Evolutionary conservation across 2,888 invertebrate species (phyloP), one percentile per base, ranked within the genome.

Genomic region (Polietes domitor): DNA sequence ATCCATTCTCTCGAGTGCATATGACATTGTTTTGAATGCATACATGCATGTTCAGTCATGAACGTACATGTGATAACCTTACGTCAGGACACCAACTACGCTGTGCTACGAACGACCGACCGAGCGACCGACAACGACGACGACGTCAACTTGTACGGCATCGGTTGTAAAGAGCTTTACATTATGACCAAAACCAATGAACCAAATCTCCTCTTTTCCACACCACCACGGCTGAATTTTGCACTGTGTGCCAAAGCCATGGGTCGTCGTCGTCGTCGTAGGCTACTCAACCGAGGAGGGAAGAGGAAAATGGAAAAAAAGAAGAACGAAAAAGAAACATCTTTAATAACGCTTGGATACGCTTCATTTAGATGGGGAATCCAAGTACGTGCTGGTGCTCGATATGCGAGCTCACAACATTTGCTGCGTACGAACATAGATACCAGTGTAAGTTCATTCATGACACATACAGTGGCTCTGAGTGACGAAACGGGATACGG

Each of bases 111-210:
- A 19, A 21, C 19, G 21, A 17, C 15, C n/a, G 1, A 2, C 12
- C n/a, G 2, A 12, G 12, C 65, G 21, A 24, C 65, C 41, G 15
- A 7, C 2, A 58, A 58, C 41, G 72, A 5, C 41, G 72, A 79
- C 41, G 28, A 70, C 21, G 70, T 58, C 28, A 76, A 77, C 41
- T 50, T 68, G 68, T 47, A 47, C 24, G 70, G 61, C 32, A 77
- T 41, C 43, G 41, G 68, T 68, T 43, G 43, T 77, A 79, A 79
- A 83, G 50, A 76, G 26, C 26, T 83, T 72, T 61, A 68, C 63
- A 74, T 74, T 82, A 61, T 73, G 73, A 63, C 50, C 76, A 55
- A 76, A 80, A 37, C 70, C 83, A 80, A 83, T 79, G 79, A 83
- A 80, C 68, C 63, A 80, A 68, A 80, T 77, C 32, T 37, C 26